Percentiles rank a stretch among this genome's conserved stretches.
phyloP scores from a whole-genome alignment of 92 coral and sea anemone genomes.

The Virgularia gustaviana region DNA sequence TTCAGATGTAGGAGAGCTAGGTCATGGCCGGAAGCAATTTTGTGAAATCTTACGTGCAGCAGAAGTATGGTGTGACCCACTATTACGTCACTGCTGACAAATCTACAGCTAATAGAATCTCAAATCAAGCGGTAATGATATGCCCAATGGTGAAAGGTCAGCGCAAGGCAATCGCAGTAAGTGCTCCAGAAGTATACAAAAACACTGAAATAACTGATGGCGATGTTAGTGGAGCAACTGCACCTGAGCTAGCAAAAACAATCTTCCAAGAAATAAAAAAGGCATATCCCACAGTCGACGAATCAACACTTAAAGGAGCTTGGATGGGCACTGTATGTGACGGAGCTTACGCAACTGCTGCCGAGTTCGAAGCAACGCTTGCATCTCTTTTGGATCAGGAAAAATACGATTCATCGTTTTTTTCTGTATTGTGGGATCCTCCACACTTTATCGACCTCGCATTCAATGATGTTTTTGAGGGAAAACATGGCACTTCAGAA shows the following conservation, averaged over 20 bases:
- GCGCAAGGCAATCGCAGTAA: conserved; percentile 24
- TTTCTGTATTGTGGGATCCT: conserved; percentile 27
- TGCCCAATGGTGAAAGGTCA: conserved; percentile 24
- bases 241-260: conserved; percentile 20
- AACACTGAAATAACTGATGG: conserved; percentile 8
- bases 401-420: conserved; percentile 14
- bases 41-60: conserved; percentile 10
- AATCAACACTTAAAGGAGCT: conserved; percentile 18
- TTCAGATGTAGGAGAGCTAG: conserved; percentile 14
- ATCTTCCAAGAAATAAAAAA: conserved; percentile 1
- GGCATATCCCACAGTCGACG: conserved; percentile 21
- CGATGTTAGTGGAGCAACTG: conserved; percentile 33
- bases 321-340: conserved; percentile 32
- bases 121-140: conserved; percentile 26
- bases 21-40: conserved; percentile 26
- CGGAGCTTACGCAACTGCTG: conserved; percentile 28
- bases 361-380: conserved; percentile 17
- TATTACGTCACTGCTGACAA: conserved; percentile 24
- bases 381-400: conserved; percentile 9
- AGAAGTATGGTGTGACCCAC: conserved; percentile 33
- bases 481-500: conserved; percentile 20
- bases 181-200: conserved; percentile 26
- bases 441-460: conserved; percentile 27
- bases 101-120: conserved; percentile 26
- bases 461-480: conserved; percentile 30